Evolutionary conservation across 2,888 invertebrate genomes (phyloP).

Genomic region (Euclidia mi): DNA sequence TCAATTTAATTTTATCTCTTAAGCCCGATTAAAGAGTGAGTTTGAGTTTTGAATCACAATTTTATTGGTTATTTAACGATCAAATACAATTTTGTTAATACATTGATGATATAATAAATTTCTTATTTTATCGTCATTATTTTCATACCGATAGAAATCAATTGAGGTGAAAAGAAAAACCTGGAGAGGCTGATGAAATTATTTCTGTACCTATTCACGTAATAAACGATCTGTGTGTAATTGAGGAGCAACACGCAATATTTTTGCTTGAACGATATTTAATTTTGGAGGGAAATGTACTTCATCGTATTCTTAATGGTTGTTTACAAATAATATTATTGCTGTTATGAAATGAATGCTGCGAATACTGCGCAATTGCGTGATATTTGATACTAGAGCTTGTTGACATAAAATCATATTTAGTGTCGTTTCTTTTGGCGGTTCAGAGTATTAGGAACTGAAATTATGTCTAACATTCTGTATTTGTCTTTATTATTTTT

Average conservation of each 20-base stretch:
- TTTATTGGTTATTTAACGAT: constrained; percentile 32
- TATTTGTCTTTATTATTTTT: no score
- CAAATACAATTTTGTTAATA: constrained; percentile 32
- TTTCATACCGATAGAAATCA: constrained; percentile 11
- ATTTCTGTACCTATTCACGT: not conserved
- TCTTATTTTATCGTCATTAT: constrained; percentile 27
- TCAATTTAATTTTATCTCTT: constrained; percentile 17
- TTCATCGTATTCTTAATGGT: no score
- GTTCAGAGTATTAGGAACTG: no score
- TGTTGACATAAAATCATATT: no score
- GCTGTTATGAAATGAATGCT: no score
- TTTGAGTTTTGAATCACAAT: constrained; percentile 31
- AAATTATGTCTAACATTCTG: no score
- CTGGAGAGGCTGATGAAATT: not conserved
- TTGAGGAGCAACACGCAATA: not conserved
- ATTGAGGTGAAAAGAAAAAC: constrained; percentile 8
- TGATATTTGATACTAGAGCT: no score
- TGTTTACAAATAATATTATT: no score
- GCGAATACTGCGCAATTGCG: no score
- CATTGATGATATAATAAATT: constrained; percentile 15
- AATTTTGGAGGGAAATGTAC: no score
- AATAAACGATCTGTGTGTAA: constrained; percentile 1
- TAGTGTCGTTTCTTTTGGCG: no score
- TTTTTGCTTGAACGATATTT: no score
- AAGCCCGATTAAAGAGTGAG: constrained; percentile 15